Conservation (phyloP, 2,113 vertebrate species). For the Marmota flaviventris region DNA sequence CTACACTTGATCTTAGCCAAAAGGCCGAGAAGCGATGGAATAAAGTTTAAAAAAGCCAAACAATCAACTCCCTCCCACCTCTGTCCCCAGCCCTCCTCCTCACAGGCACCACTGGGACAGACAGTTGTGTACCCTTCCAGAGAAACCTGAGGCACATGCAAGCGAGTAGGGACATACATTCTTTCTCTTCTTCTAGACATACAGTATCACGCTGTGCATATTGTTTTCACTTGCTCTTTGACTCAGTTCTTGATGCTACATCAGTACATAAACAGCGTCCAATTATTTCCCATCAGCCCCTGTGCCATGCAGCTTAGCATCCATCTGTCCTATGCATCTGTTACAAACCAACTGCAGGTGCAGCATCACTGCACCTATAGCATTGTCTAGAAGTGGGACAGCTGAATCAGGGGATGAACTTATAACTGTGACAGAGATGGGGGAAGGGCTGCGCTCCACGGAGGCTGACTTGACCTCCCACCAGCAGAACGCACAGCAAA, state of each 20-base stretch:
- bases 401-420: neutral
- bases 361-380: neutral
- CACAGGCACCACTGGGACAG: neutral
- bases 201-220: neutral
- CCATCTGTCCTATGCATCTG: neutral
- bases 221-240: neutral
- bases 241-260: neutral
- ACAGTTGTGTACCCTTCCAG: neutral
- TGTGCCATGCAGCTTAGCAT: neutral
- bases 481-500: neutral
- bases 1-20: too few relatives aligned
- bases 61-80: neutral
- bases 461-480: neutral
- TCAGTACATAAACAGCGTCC: neutral
- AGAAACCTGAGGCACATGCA: neutral
- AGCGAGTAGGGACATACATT: neutral
- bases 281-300: neutral
- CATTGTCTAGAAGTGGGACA: neutral
- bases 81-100: neutral
- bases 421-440: neutral
- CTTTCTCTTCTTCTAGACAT: neutral
- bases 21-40: too few relatives aligned
- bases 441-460: neutral
- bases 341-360: neutral
- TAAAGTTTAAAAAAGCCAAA: conserved; percentile 3